Base-by-base conservation (phyloP, 2,113 vertebrate species). In the Larimichthys polyactis region DNA sequence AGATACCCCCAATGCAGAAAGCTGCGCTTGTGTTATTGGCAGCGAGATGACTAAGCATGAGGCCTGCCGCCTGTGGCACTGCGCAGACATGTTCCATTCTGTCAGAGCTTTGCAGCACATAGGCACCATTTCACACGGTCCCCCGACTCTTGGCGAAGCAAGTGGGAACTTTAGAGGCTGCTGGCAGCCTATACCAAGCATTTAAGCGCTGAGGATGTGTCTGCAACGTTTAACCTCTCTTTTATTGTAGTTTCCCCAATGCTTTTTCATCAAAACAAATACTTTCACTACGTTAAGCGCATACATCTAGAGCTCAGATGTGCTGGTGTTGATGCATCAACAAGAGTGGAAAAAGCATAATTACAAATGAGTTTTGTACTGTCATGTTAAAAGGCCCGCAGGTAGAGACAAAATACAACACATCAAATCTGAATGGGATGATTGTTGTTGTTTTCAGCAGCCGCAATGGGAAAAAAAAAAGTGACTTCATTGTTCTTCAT, bases 41-140 rank as follows among this genome's bases (percentile, higher is more conserved):
- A 77, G 71, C 0, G 65, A 85, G 89, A 92, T 91, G 90, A 93
- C 91, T 92, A 89, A 91, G 88, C 88, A 89, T 84, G 80, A 80
- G 81, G 82, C 87, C 88, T 1, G 57, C 84, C 59, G 91, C 87
- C 84, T 91, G 88, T 92, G 90, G 90, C 78, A 72, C 84, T 66
- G 73, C 74, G 86, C 82, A 92, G 92, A 91, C 91, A 90, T 94
- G 92, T 94, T 94, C 93, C 91, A 92, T 87, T 93, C 92, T 88
- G 91, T 90, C 90, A 93, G 86, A 76, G 75, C 75, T 69, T 65
- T 58, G 88, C 88, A 78, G 88, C 90, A 88, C 89, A 89, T 75
- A 86, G 75, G 81, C 84, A 88, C 84, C 88, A 67, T 86, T 92
- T 93, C 92, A 90, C 92, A 91, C 75, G 83, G 78, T 81, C 82